Base-by-base conservation (phyloP, 64 coral and sea anemone species). In the Porites lutea region DNA sequence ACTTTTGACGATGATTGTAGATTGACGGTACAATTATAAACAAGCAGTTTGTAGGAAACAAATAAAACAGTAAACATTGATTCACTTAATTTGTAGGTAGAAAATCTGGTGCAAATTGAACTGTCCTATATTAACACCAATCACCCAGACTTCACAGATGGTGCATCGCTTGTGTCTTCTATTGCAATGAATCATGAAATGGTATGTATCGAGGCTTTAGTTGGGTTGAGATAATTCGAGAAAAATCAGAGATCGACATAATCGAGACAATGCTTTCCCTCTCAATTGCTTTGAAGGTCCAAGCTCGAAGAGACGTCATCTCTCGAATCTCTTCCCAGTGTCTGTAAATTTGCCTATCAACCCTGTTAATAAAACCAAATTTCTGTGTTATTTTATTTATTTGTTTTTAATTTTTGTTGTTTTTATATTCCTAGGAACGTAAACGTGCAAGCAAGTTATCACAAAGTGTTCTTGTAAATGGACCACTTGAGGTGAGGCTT, bases 51-150 rank as follows among this genome's bases (percentile, higher is more conserved):
- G 27, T 37, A 37, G 27, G 27, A 37, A 37, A 37, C 27, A 37
- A 37, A 37, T 37, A 0, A 37, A 37, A 37, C 0, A 37, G 27
- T 37, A 37, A 37, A 37, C 27, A 37, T 37, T 37, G 27, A 37
- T 37, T 37, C 27, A 37, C 27, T 37, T 37, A 1, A 37, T 37
- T 37, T 37, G 27, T 37, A 98, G 96, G 96, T 98, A 13, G 96
- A 98, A 61, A 93, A 98, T 22, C 66, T 98, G 68, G 96, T 98
- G 49, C 72, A 91, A 14, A 98, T 98, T 65, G 96, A 98, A 64
- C 87, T 98, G 65, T 92, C 96, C 0, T 98, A 98, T 67, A 98
- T 98, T 83, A 98, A 98, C 58, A 98, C 96, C 21, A 98, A 98
- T 65, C 96, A 98, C 50, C 96, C 96, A 59, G 96, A 98, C 67